Evolutionary conservation across 2,113 vertebrate genomes (phyloP).

Genomic region (Oryzias woworae): DNA sequence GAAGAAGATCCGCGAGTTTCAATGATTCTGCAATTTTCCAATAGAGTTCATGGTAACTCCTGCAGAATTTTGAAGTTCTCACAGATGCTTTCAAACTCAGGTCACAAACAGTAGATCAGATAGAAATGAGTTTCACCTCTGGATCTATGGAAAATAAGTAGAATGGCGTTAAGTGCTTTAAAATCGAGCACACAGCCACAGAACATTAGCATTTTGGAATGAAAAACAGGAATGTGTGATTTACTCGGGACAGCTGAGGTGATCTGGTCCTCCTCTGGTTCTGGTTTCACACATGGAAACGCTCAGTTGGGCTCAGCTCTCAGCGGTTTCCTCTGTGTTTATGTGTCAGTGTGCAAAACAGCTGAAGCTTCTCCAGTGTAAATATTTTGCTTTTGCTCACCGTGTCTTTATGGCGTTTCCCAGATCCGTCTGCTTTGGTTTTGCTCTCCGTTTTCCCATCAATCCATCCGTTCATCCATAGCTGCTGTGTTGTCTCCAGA

Average conservation of each 20-base stretch:
- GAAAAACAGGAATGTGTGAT: constrained; percentile 1
- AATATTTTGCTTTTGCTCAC: constrained; percentile 49
- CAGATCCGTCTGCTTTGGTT: constrained; percentile 20
- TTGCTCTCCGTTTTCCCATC: constrained; percentile 10
- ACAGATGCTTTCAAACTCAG: too few species aligned
- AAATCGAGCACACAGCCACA: constrained; percentile 2
- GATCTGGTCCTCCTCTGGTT: constrained; percentile 11
- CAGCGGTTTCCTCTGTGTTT: constrained; percentile 34
- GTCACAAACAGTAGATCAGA: not conserved
- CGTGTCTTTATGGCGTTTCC: constrained; percentile 20
- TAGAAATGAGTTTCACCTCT: not conserved
- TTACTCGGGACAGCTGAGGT: constrained; percentile 13
- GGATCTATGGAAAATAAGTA: too few species aligned
- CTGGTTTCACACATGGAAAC: constrained; percentile 60
- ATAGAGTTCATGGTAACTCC: constrained; percentile 3
- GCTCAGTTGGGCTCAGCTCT: constrained; percentile 37
- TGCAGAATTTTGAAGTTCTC: not conserved
- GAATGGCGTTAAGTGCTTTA: not conserved
- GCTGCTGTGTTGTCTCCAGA: too few species aligned
- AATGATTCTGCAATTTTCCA: not conserved
- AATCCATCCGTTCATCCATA: constrained; percentile 1
- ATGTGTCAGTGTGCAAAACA: constrained; percentile 21
- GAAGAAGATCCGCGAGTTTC: too few species aligned
- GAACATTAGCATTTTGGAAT: constrained; percentile 7
- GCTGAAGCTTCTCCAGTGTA: constrained; percentile 25